A percentile compares a stretch with the other conserved stretches of the same genome.
These are phyloP conservation scores for Myrmecophaga tridactyla DNA, from an alignment of 2,113 vertebrate species.

Conservation along the genomic window DNA sequence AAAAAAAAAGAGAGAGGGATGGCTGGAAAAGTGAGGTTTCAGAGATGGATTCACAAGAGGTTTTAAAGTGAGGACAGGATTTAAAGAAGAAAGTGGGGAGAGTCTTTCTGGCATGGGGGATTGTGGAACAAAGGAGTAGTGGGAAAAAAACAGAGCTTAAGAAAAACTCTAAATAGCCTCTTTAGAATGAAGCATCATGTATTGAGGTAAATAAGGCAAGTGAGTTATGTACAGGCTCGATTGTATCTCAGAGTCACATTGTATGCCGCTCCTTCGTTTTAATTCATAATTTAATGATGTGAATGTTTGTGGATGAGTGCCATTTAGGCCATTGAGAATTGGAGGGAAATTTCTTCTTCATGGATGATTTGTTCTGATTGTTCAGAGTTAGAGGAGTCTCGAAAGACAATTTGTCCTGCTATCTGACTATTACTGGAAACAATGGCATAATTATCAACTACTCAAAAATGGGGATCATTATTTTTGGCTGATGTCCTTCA, in stretches of 20 bases:
- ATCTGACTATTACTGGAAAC: constrained; percentile 43
- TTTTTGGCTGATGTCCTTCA: constrained; percentile 57
- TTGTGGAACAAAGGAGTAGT: background rate
- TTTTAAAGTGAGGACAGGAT: background rate
- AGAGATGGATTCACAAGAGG: background rate
- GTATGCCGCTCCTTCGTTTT: background rate
- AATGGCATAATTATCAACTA: constrained; percentile 39
- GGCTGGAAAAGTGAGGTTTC: background rate
- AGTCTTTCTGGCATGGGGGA: background rate
- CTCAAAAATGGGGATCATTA: constrained; percentile 32
- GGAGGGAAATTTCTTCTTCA: constrained; percentile 47
- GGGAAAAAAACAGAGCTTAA: background rate
- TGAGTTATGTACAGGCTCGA: background rate
- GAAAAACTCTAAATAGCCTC: background rate
- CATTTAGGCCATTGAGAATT: constrained; percentile 16
- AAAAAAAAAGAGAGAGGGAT: constrained; percentile 26
- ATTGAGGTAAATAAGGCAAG: background rate
- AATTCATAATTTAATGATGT: constrained; percentile 30
- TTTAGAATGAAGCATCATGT: background rate
- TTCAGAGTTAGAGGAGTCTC: constrained; percentile 59
- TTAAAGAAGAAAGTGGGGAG: background rate
- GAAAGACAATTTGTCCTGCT: constrained; percentile 42
- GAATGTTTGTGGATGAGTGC: background rate
- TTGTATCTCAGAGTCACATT: background rate
- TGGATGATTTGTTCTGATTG: constrained; percentile 51